These are phyloP conservation scores for Tachystola acroxantha DNA, from an alignment of 2,888 invertebrate genomes.

Conservation along the genomic window DNA sequence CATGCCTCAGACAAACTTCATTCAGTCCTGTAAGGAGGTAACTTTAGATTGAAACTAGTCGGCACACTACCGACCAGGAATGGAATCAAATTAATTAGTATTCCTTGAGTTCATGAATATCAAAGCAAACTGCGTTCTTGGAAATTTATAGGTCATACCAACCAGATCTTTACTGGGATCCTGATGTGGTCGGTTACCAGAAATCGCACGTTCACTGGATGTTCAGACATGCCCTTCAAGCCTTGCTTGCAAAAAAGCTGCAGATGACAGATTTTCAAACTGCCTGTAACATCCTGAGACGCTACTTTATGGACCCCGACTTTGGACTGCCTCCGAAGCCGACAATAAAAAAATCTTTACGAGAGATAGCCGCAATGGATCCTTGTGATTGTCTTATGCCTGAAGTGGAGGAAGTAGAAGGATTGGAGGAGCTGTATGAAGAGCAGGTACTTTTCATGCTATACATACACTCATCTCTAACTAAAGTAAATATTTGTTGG, in stretches of 20 bases:
- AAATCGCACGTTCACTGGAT: conserved; percentile 55
- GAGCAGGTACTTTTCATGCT: conserved; percentile 38
- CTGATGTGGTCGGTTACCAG: conserved; percentile 42
- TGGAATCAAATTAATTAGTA: too few relatives aligned
- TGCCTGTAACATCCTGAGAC: conserved; percentile 39
- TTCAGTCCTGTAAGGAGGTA: too few relatives aligned
- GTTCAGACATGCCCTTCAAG: conserved; percentile 59
- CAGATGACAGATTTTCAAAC: conserved; percentile 26
- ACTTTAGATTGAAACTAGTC: too few relatives aligned
- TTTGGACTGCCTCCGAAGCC: conserved; percentile 54
- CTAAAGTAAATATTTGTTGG: too few relatives aligned
- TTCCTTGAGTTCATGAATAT: too few relatives aligned
- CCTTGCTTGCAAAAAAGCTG: conserved; percentile 37
- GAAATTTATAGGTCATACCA: conserved; percentile 45
- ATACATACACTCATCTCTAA: too few relatives aligned
- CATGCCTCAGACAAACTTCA: too few relatives aligned
- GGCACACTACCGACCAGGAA: too few relatives aligned
- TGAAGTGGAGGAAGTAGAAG: conserved; percentile 40
- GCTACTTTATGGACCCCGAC: conserved; percentile 53
- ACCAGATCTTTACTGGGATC: conserved; percentile 58
- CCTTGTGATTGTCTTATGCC: conserved; percentile 54
- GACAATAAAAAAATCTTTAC: conserved; percentile 27
- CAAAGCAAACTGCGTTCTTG: background rate
- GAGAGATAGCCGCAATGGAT: conserved; percentile 35
- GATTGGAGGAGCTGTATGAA: conserved; percentile 22